phyloP scores from a whole-genome alignment of 92 coral and sea anemone species.

The Scolanthus callimorphus region DNA sequence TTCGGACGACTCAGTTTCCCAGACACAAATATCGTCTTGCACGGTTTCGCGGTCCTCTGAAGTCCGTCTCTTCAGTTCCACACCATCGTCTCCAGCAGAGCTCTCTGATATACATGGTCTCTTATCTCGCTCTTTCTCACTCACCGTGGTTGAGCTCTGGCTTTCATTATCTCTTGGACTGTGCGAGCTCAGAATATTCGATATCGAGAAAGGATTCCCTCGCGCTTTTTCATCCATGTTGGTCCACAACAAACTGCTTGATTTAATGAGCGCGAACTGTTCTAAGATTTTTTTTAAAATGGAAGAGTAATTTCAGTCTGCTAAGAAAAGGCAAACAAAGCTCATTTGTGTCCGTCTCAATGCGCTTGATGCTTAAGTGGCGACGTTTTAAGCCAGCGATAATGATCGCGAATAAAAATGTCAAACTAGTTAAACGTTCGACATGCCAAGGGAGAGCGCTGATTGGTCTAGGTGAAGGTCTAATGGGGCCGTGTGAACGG shows the following conservation, averaged over 20 bases:
- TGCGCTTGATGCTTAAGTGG: constrained; percentile 96
- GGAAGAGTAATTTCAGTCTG: constrained; percentile 67
- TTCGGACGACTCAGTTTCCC: constrained; percentile 29
- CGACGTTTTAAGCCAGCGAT: constrained; percentile 99
- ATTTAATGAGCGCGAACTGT: constrained; percentile 49
- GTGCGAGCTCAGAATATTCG: constrained; percentile 69
- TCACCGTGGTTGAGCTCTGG: constrained; percentile 32
- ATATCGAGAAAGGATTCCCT: constrained; percentile 93
- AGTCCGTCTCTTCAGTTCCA: constrained; percentile 5
- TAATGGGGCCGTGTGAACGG: constrained; percentile 98
- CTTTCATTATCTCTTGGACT: constrained; percentile 46
- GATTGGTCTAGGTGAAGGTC: constrained; percentile 79
- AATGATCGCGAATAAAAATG: constrained; percentile 99
- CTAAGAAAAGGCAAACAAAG: constrained; percentile 96
- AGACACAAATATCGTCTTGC: constrained; percentile 17
- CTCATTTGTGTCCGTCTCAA: constrained; percentile 92
- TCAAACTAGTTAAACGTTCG: constrained; percentile 99
- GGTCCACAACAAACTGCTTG: constrained; percentile 41
- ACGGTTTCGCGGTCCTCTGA: constrained; percentile 11
- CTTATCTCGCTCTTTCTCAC: constrained; percentile 51
- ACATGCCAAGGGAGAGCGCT: constrained; percentile 67
- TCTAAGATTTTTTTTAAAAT: constrained; percentile 40
- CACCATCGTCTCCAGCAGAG: constrained; percentile 14
- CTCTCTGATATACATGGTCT: constrained; percentile 8
- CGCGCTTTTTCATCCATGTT: constrained; percentile 87